phyloP scores from a whole-genome alignment of 2,888 invertebrate species.

The Clostera curtula region DNA sequence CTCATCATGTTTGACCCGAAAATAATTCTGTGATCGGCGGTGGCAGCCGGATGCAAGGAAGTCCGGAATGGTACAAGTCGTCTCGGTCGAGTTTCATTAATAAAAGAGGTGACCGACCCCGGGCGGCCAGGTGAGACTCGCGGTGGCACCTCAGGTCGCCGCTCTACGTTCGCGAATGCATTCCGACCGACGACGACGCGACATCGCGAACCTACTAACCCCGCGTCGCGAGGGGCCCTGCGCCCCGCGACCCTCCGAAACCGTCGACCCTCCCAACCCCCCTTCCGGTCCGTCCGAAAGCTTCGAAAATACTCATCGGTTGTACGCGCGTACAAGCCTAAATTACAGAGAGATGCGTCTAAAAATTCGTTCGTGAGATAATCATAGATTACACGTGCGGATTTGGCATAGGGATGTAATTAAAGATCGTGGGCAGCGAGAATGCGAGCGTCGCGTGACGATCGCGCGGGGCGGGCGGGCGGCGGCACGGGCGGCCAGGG shows the following conservation, averaged over 20 bases:
- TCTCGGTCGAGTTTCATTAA: slow-evolving; percentile 30
- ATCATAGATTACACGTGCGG: slow-evolving; percentile 27
- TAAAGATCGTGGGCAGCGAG: slow-evolving; percentile 38
- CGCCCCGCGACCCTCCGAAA: slow-evolving; percentile 68
- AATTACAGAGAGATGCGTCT: slow-evolving; percentile 34
- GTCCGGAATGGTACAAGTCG: slow-evolving; percentile 19
- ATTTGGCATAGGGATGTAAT: slow-evolving; percentile 34
- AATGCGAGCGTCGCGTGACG: slow-evolving; percentile 44
- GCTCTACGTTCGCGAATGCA: slow-evolving; percentile 73
- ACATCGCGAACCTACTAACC: slow-evolving; percentile 74
- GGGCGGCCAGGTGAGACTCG: slow-evolving; percentile 55
- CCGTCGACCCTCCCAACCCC: slow-evolving; percentile 56
- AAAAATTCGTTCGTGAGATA: slow-evolving; percentile 28
- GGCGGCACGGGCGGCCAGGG: slow-evolving; percentile 66
- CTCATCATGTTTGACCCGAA: slow-evolving; percentile 55
- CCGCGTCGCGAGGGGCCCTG: slow-evolving; percentile 69
- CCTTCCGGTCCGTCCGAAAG: slow-evolving; percentile 67
- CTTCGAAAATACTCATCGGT: slow-evolving; percentile 67
- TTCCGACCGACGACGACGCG: slow-evolving; percentile 71
- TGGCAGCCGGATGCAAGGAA: slow-evolving; percentile 18
- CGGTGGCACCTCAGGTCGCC: slow-evolving; percentile 70
- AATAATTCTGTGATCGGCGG: slow-evolving; percentile 30
- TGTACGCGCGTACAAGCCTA: slow-evolving; percentile 53
- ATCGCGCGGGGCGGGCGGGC: slow-evolving; percentile 62
- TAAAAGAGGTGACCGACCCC: slow-evolving; percentile 52